Percentiles rank a stretch among this genome's conserved stretches.
These are phyloP conservation scores for Meriones unguiculatus DNA, from an alignment of 2,113 vertebrate genomes.

Conservation along the genomic window DNA sequence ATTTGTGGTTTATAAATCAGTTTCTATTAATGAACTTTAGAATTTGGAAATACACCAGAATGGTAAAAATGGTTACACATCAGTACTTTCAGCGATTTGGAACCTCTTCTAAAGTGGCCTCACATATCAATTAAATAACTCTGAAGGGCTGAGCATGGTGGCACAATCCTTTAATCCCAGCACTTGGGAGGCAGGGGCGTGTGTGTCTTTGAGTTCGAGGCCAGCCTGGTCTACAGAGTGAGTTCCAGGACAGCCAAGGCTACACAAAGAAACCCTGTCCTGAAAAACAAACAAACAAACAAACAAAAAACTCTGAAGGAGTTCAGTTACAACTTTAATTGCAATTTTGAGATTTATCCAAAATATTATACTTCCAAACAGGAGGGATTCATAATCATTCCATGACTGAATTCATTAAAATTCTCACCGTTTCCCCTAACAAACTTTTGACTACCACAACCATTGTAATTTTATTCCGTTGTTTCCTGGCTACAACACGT, in stretches of 20 bases:
- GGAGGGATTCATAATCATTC: slow-evolving; percentile 20
- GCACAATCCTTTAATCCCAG: not conserved
- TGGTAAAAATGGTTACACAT: not conserved
- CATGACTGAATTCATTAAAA: not conserved
- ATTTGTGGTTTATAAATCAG: not conserved
- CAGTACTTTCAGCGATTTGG: not conserved
- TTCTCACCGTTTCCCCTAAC: not conserved
- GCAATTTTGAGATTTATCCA: slow-evolving; percentile 46
- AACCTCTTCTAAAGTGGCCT: not conserved
- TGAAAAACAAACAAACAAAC: not conserved
- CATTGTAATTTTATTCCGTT: not conserved
- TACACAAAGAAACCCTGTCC: not conserved
- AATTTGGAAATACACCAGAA: not conserved
- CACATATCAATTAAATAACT: not conserved
- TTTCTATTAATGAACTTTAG: not conserved
- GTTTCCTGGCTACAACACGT: not conserved
- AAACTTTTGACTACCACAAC: not conserved
- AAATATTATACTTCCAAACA: slow-evolving; percentile 47
- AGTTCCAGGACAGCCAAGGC: not conserved
- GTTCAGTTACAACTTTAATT: slow-evolving; percentile 35
- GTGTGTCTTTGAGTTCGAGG: not conserved
- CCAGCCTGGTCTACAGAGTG: not conserved
- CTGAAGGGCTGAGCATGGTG: not conserved
- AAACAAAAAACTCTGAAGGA: not conserved
- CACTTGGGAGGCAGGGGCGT: not conserved